A percentile compares a stretch with the other conserved stretches of the same genome.
These are phyloP conservation scores for Sialia sialis DNA, from an alignment of 2,113 vertebrate genomes.

Conservation along the genomic window DNA sequence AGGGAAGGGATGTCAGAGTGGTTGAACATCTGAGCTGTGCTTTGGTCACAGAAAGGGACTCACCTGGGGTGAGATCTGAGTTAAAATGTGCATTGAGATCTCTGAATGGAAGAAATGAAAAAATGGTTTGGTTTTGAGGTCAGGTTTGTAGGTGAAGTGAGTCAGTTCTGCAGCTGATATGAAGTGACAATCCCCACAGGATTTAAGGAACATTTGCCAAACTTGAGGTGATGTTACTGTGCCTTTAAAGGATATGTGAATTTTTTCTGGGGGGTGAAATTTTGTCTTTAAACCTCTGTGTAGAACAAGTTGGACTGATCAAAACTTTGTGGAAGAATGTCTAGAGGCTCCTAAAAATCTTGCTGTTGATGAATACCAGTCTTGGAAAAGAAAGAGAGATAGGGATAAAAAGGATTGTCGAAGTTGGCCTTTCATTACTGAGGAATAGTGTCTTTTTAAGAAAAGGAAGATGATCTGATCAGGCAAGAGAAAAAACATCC, in stretches of 20 bases:
- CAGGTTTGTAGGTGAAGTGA: not conserved
- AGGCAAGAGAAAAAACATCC: not conserved
- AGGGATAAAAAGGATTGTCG: not conserved
- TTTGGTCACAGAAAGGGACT: not conserved
- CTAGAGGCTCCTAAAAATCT: not conserved
- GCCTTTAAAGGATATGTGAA: not conserved
- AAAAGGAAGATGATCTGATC: not conserved
- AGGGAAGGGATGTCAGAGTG: rapidly evolving
- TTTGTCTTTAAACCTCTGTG: not conserved
- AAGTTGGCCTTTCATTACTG: not conserved
- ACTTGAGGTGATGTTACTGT: not conserved
- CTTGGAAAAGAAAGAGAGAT: not conserved
- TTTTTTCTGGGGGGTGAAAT: not conserved
- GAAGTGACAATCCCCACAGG: not conserved
- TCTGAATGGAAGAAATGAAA: not conserved
- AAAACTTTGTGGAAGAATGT: not conserved
- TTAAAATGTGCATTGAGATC: not conserved
- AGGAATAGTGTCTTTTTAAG: not conserved
- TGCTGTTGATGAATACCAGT: not conserved
- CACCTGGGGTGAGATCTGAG: not conserved
- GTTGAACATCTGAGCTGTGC: not conserved
- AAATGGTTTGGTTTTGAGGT: not conserved
- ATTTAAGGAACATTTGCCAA: not conserved
- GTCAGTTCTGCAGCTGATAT: not conserved
- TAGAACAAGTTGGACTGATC: not conserved